These are phyloP conservation scores for Antechinus stuartii DNA, from an alignment of 2,113 vertebrate species.

Conservation along the genomic window DNA sequence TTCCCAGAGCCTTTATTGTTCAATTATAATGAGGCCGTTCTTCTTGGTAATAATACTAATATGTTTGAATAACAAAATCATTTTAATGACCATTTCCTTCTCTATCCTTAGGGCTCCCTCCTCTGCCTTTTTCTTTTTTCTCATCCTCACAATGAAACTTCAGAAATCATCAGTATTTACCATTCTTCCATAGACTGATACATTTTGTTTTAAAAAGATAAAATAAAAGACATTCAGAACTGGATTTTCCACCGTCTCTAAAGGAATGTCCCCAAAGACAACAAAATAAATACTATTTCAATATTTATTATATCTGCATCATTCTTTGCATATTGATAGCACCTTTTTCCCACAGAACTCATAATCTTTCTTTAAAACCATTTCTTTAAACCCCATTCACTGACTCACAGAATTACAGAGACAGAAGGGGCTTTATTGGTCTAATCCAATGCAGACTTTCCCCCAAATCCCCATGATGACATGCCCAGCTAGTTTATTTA, in stretches of 20 bases:
- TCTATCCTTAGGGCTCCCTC: background rate
- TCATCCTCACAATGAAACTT: constrained; percentile 41
- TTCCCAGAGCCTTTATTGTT: constrained; percentile 73
- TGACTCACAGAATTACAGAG: background rate
- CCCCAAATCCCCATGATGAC: background rate
- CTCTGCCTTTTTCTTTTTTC: background rate
- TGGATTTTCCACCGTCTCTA: constrained; percentile 50
- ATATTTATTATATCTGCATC: constrained; percentile 47
- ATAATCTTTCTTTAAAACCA: background rate
- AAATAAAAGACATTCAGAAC: constrained; percentile 59
- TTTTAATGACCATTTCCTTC: constrained; percentile 70
- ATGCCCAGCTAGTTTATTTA: background rate
- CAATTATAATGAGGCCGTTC: constrained; percentile 78
- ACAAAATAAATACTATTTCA: constrained; percentile 24
- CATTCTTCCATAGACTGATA: constrained; percentile 71
- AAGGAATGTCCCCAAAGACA: background rate
- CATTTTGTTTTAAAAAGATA: constrained; percentile 60
- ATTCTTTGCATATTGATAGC: constrained; percentile 6
- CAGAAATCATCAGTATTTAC: constrained; percentile 64
- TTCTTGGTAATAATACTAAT: constrained; percentile 73
- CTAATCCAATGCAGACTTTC: background rate
- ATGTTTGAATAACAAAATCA: constrained; percentile 75
- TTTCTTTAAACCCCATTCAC: background rate
- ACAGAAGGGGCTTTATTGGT: background rate
- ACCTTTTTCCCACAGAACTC: constrained; percentile 23